These are phyloP conservation scores for Cirrhinus molitorella DNA, from an alignment of 2,797 vertebrate species.

Conservation along the genomic window DNA sequence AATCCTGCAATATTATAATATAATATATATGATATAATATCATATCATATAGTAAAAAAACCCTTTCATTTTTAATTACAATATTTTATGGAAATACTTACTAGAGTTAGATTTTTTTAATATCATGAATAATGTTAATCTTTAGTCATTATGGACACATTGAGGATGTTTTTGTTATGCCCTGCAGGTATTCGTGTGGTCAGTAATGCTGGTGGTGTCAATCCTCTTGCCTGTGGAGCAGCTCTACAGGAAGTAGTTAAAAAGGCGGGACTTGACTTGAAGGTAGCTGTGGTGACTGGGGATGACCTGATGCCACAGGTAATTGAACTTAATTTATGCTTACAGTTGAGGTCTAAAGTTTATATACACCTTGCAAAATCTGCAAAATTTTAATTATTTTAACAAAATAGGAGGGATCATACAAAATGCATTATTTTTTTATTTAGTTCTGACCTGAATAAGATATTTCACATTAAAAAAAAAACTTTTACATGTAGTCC, in stretches of 20 bases:
- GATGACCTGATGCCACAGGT: slow-evolving; percentile 88
- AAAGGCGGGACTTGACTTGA: slow-evolving; percentile 84
- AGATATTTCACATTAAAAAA: too few relatives aligned
- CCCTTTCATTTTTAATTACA: not conserved
- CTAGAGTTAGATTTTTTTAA: not conserved
- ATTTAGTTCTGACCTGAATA: too few relatives aligned
- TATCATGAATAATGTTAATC: not conserved
- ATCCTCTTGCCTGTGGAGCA: slow-evolving; percentile 84
- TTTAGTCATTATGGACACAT: not conserved
- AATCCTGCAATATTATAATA: not conserved
- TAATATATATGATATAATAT: not conserved
- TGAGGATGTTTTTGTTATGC: not conserved
- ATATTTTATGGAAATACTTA: not conserved
- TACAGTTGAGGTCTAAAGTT: too few relatives aligned
- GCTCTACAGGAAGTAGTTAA: slow-evolving; percentile 82
- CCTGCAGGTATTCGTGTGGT: slow-evolving; percentile 84
- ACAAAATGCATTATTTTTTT: too few relatives aligned
- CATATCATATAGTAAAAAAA: not conserved
- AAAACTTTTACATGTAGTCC: too few relatives aligned
- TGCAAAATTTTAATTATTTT: too few relatives aligned
- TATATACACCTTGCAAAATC: too few relatives aligned
- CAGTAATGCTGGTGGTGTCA: slow-evolving; percentile 87
- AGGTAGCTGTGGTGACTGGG: slow-evolving; percentile 87
- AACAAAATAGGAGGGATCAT: too few relatives aligned
- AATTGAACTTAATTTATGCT: slow-evolving; percentile 41